Evolutionary conservation across 2,888 invertebrate genomes (phyloP), one percentile per base, ranked within the genome.

Genomic region (Agrochola macilenta): DNA sequence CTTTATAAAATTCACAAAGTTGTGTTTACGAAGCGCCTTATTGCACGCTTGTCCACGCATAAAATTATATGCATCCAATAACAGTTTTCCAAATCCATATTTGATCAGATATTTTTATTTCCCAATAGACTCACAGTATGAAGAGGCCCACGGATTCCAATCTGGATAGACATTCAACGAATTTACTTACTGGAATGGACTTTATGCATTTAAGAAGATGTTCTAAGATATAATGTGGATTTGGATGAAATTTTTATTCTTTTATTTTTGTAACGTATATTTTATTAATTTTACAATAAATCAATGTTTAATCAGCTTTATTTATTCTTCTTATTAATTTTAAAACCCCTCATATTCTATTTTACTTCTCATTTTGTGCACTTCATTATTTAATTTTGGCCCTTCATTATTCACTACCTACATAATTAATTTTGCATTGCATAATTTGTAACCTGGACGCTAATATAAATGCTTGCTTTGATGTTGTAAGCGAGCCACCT

Each of bases 81-180:
- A 78, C 77, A 84, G 71, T 82, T 90, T 91, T 92, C 95, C 95
- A 95, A 95, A 95, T 95, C 95, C 94, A 95, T 95, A 93, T 95
- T 95, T 95, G 92, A 96, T 93, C 89, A 88, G 83, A 79, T 87
- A 88, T 93, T 95, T 95, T 93, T 93, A 90, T 95, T 94, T 92
- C 82, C 92, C 94, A 95, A 91, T 95, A 96, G 96, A 96, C 96
- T 96, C 92, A 96, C 96, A 81, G 95, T 96, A 86, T 96, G 96
- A 96, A 95, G 96, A 93, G 83, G 90, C 88, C 90, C 87, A 92
- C 74, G 81, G 90, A 91, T 87, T 90, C 82, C 84, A 89, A 88
- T 90, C 88, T 93, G 92, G 90, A 89, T 89, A 79, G 39, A 82
- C 81, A 88, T 89, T 86, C 92, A 90, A 89, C 90, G 89, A 89